These are phyloP conservation scores for Pyrgilauda ruficollis DNA, from an alignment of 2,113 vertebrate species.

Conservation along the genomic window DNA sequence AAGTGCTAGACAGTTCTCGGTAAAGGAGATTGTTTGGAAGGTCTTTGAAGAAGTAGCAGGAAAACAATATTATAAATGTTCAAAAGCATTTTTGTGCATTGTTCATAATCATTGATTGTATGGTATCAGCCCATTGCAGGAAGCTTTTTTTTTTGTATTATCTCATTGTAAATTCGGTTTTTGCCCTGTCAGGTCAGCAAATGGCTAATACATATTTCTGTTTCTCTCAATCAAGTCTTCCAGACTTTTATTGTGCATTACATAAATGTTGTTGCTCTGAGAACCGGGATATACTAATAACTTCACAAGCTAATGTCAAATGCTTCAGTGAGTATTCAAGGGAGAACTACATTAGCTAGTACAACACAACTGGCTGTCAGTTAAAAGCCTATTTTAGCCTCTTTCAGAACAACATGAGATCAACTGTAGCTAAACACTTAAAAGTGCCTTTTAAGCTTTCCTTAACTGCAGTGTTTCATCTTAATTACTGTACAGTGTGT, in stretches of 20 bases:
- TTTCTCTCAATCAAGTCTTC: background rate
- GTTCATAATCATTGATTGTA: background rate
- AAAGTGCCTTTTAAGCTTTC: background rate
- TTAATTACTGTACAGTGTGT: background rate
- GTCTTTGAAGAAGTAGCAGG: background rate
- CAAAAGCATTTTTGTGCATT: background rate
- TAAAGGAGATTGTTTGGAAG: background rate
- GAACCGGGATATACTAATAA: background rate
- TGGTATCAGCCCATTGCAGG: background rate
- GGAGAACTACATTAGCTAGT: background rate
- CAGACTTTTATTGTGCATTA: background rate
- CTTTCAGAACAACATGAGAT: background rate
- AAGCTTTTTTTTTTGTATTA: background rate
- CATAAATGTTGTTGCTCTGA: background rate
- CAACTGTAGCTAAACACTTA: background rate
- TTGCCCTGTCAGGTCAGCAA: background rate
- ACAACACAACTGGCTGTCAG: background rate
- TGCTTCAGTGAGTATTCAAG: background rate
- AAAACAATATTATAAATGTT: background rate
- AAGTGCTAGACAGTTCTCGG: background rate
- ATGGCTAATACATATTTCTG: background rate
- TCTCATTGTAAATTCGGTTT: background rate
- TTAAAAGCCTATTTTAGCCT: background rate
- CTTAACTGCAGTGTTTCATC: background rate
- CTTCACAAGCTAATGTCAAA: background rate